Base-by-base conservation (phyloP, 2,113 vertebrate species). In the Calonectris borealis region DNA sequence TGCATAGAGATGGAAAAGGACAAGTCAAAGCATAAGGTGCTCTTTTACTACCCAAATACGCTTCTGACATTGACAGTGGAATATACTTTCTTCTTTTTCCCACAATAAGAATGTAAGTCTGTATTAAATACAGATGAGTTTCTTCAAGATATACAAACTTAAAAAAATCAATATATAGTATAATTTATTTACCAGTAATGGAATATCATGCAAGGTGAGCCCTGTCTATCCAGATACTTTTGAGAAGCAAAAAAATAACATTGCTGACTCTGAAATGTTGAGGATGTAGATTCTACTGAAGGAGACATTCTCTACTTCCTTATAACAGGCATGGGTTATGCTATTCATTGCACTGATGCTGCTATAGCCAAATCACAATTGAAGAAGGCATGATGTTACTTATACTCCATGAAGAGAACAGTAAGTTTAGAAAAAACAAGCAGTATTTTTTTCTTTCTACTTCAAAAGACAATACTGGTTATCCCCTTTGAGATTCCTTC, bases 301-400 rank as follows among this genome's bases (percentile, higher is more conserved):
- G 85, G 11, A 76, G 16, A 46, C 20, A 36, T 19, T 26, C 13
- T 49, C 31, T 25, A 2, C 18, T 55, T 84, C 52, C 16, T 61
- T 64, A 10, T 7, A 90, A 31, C 29, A 86, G 58, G 51, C 55
- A 80, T 31, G 31, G 26, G 24, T 73, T 86, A 62, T 90, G 36
- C 79, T 83, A 16, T 32, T 93, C 85, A 73, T 42, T 90, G 94
- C 78, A 84, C 69, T 96, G 96, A 36, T n/a, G 64, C 62, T 91
- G 84, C 91, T 86, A 83, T 62, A 97, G 82, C 72, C 93, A 97
- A 94, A 92, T 29, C 57, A 72, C 76, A 87, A 44, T 3, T 80
- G 46, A 70, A 84, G 19, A 49, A 22, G 34, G 32, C 26, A 48
- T 20, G 4, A 54, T 29, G 9, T 25, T 89, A 88, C 26, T 81